These are phyloP conservation scores for Oppia nitens DNA, from an alignment of 1,140 invertebrate genomes.

Conservation along the genomic window DNA sequence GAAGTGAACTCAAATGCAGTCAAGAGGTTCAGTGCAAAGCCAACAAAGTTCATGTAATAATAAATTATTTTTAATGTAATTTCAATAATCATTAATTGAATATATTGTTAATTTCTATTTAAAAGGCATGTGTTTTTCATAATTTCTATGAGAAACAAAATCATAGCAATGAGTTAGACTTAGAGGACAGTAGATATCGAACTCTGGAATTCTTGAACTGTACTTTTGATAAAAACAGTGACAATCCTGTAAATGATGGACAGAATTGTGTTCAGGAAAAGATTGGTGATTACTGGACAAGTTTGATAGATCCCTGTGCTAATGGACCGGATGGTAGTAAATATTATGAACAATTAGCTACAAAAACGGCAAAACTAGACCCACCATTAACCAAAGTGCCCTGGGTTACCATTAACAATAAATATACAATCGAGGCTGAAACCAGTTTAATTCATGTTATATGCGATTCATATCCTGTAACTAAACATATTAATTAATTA, in stretches of 20 bases:
- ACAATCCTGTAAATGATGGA: background rate
- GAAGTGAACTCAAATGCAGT: background rate
- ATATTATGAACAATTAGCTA: background rate
- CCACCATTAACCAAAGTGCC: background rate
- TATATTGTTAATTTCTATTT: background rate
- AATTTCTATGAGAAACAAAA: constrained; percentile 1
- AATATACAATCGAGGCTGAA: background rate
- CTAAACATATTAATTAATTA: background rate
- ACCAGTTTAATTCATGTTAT: background rate
- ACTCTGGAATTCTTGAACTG: background rate
- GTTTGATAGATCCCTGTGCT: background rate
- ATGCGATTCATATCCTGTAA: constrained; percentile 8
- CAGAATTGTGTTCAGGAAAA: constrained; percentile 1
- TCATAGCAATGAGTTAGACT: background rate
- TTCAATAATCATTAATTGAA: background rate
- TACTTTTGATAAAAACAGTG: background rate
- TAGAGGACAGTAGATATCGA: background rate
- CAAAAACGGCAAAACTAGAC: background rate
- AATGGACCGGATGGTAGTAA: background rate
- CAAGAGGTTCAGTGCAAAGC: background rate
- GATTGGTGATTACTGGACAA: background rate
- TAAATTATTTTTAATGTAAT: background rate
- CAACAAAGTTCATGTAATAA: constrained; percentile 10
- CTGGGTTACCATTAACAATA: background rate
- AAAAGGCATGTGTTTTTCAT: constrained; percentile 9